Evolutionary conservation across 2,888 invertebrate species (phyloP).

Genomic region (Nomada ruficornis): DNA sequence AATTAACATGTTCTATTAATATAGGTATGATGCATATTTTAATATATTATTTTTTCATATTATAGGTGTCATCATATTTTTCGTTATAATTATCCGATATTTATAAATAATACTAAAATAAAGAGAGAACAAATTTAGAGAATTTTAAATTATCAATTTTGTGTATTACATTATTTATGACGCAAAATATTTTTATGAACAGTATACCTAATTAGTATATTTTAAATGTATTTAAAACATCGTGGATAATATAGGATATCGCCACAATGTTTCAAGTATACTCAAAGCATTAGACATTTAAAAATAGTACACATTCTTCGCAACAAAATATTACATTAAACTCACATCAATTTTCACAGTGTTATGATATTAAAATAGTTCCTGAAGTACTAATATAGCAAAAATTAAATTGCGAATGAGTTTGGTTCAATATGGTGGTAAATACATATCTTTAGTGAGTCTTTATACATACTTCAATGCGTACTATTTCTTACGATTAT

Average conservation of each 20-base stretch:
- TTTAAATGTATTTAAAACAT: not conserved
- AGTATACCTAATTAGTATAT: constrained; percentile 8
- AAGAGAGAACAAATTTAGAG: too few relatives aligned
- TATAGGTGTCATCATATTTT: too few relatives aligned
- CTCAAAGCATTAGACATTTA: not conserved
- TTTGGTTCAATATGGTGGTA: constrained; percentile 4
- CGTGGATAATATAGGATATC: not conserved
- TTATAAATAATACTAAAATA: too few relatives aligned
- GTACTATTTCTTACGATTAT: constrained; percentile 30
- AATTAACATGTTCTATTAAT: too few relatives aligned
- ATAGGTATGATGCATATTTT: too few relatives aligned
- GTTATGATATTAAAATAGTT: constrained; percentile 8
- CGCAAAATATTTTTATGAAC: not conserved
- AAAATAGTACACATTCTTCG: not conserved
- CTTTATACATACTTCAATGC: constrained; percentile 44
- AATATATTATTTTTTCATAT: too few relatives aligned
- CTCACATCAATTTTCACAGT: constrained; percentile 4
- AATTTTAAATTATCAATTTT: not conserved
- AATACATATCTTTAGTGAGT: constrained; percentile 42
- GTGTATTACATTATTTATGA: not conserved
- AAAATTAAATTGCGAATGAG: not conserved
- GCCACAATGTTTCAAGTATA: not conserved
- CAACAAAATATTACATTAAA: constrained; percentile 1
- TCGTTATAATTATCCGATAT: too few relatives aligned
- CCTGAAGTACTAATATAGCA: not conserved